phyloP scores from a whole-genome alignment of 2,113 vertebrate genomes.

The Struthio camelus region DNA sequence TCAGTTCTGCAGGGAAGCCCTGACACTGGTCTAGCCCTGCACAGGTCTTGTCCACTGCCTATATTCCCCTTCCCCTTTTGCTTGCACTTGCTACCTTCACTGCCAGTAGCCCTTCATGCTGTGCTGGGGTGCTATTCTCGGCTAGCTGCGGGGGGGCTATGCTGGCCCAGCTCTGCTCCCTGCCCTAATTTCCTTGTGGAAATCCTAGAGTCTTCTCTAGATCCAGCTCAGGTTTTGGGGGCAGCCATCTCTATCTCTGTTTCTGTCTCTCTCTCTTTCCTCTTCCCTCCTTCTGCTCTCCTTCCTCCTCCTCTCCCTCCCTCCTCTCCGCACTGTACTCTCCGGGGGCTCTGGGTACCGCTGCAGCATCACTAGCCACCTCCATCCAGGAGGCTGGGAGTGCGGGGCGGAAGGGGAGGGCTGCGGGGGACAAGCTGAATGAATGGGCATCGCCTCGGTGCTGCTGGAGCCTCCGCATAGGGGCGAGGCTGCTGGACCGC shows the following conservation, averaged over 20 bases:
- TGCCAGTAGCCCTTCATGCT: neutral
- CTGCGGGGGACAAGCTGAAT: constrained; percentile 67
- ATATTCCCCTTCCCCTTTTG: neutral
- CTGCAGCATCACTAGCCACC: constrained; percentile 70
- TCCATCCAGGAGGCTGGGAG: constrained; percentile 64
- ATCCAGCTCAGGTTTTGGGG: constrained; percentile 75
- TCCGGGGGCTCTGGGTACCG: constrained; percentile 70
- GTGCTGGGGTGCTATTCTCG: neutral
- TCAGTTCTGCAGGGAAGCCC: neutral
- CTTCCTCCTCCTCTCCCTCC: constrained; percentile 65
- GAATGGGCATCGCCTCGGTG: constrained; percentile 72
- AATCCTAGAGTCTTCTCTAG: constrained; percentile 64
- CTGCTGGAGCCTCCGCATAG: constrained; percentile 63
- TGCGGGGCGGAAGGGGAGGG: constrained; percentile 66
- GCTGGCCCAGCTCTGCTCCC: constrained; percentile 13
- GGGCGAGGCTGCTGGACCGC: constrained; percentile 44
- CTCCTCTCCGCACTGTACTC: constrained; percentile 65
- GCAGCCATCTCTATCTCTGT: constrained; percentile 48
- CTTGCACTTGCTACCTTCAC: neutral
- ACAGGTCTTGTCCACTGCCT: neutral
- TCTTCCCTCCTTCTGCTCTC: constrained; percentile 64
- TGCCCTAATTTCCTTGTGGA: constrained; percentile 52
- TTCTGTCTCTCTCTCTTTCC: constrained; percentile 15
- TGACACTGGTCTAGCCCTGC: no score
- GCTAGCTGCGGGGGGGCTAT: neutral